Evolutionary conservation across 2,113 vertebrate species (phyloP).

Genomic region (Thalassoma bifasciatum): DNA sequence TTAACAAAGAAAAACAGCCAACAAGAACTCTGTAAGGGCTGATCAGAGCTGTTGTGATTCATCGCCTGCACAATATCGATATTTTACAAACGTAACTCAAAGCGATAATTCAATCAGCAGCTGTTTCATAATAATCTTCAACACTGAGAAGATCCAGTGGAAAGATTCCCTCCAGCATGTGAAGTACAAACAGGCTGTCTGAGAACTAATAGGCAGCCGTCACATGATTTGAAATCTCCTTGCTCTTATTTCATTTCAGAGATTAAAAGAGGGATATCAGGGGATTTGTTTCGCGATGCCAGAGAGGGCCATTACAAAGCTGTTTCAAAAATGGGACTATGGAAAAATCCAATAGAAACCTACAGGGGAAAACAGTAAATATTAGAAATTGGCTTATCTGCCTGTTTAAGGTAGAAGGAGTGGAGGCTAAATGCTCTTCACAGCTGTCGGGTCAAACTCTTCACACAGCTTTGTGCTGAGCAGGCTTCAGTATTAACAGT

Average conservation of each 20-base stretch:
- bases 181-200: slow-evolving; percentile 52
- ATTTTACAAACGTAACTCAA: not conserved
- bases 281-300: slow-evolving; percentile 76
- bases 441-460: not conserved
- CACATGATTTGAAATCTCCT: slow-evolving; percentile 80
- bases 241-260: slow-evolving; percentile 82
- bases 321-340: slow-evolving; percentile 71
- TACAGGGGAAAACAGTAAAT: slow-evolving; percentile 42
- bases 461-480: not conserved
- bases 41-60: not conserved
- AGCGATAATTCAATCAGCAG: slow-evolving; percentile 1
- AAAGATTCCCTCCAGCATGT: slow-evolving; percentile 37
- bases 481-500: not conserved
- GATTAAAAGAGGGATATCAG: slow-evolving; percentile 82
- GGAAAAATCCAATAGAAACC: slow-evolving; percentile 67
- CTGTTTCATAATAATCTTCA: slow-evolving; percentile 15
- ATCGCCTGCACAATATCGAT: not conserved
- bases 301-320: slow-evolving; percentile 71
- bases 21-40: not conserved
- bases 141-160: slow-evolving; percentile 2
- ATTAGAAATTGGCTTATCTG: slow-evolving; percentile 62
- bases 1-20: not conserved
- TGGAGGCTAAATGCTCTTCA: slow-evolving; percentile 5
- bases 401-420: slow-evolving; percentile 11
- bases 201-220: slow-evolving; percentile 72